These are phyloP conservation scores for Lasioglossum malachurum DNA, from an alignment of 2,888 invertebrate genomes.

Conservation along the genomic window DNA sequence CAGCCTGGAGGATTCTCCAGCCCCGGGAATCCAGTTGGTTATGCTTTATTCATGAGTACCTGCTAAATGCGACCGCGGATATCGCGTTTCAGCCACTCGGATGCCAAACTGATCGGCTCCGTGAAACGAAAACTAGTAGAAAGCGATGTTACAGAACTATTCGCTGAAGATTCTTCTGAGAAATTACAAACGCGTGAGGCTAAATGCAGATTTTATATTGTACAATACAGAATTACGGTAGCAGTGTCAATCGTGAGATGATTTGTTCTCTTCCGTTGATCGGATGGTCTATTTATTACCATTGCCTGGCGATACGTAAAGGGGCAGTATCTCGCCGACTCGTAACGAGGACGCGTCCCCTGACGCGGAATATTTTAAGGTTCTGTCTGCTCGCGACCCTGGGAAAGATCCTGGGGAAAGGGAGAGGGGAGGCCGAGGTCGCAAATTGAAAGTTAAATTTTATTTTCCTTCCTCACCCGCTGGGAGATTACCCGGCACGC, in stretches of 20 bases:
- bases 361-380: conserved; percentile 48
- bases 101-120: neutral
- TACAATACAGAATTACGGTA: neutral
- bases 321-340: conserved; percentile 53
- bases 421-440: conserved; percentile 19
- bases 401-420: neutral
- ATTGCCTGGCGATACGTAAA: conserved; percentile 50
- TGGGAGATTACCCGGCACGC: conserved; percentile 24
- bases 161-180: neutral
- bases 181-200: neutral
- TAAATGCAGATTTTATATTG: neutral
- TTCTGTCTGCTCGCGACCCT: neutral
- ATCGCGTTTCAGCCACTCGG: neutral
- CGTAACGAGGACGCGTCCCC: conserved; percentile 50
- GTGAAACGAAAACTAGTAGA: neutral
- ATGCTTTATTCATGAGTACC: conserved; percentile 75
- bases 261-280: neutral
- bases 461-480: conserved; percentile 20
- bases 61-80: conserved; percentile 72
- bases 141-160: neutral
- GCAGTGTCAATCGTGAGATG: neutral
- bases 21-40: conserved; percentile 56
- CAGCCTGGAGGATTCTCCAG: conserved; percentile 30
- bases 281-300: conserved; percentile 67
- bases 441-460: conserved; percentile 47